Conservation (phyloP, 2,797 vertebrate species). For the Anguilla pacifica region DNA sequence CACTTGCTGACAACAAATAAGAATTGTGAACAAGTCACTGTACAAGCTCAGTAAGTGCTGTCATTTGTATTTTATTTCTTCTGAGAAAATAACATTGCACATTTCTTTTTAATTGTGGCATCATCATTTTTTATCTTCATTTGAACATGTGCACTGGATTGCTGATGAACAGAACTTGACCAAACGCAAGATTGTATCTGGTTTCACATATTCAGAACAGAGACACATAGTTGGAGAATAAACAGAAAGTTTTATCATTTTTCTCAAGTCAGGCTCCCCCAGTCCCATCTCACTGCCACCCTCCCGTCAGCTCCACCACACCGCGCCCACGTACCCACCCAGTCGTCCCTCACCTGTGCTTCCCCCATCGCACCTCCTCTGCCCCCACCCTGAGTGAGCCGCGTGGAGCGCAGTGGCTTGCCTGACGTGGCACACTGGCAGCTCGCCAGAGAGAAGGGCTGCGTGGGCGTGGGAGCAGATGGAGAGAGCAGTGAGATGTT, state of each 20-base stretch:
- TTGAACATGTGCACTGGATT: background rate
- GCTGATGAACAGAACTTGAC: background rate
- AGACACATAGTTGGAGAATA: background rate
- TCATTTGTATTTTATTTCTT: background rate
- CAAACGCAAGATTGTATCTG: background rate
- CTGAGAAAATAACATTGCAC: background rate
- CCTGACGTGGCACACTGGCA: constrained; percentile 58
- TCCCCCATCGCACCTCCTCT: constrained; percentile 26
- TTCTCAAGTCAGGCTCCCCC: constrained; percentile 1
- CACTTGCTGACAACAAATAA: background rate
- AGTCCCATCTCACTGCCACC: constrained; percentile 29
- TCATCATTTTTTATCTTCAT: background rate
- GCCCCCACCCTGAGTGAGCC: constrained; percentile 27
- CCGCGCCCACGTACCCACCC: constrained; percentile 20
- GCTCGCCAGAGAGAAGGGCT: constrained; percentile 54
- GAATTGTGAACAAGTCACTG: background rate
- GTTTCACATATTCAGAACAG: too few species aligned
- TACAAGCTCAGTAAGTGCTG: background rate
- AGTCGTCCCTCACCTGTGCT: constrained; percentile 32
- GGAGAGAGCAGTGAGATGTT: constrained; percentile 24
- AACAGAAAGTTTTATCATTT: background rate
- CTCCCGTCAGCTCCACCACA: constrained; percentile 4
- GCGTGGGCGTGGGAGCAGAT: constrained; percentile 33
- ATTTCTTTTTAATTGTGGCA: background rate
- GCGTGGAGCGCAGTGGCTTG: constrained; percentile 43